Evolutionary conservation across 2,113 vertebrate genomes (phyloP), one percentile per base, ranked within the genome.

Genomic region (Cinclus cinclus): DNA sequence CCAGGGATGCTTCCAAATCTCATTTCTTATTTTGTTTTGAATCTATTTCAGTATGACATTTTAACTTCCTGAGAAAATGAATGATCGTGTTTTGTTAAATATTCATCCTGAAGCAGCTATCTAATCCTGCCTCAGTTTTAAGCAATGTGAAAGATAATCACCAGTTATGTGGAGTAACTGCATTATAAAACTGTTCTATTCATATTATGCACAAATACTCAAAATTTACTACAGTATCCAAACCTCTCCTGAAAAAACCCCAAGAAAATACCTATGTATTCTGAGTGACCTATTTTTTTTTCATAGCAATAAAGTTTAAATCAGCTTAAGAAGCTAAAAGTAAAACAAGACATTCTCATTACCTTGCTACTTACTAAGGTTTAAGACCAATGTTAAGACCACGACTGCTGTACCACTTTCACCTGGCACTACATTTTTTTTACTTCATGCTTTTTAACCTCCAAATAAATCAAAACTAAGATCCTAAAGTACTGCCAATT

Each of bases 331-430:
- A 55, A 64, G 14, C 11, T 44, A 27, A 18, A 80, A n/a, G 37
- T 49, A 90, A 87, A 84, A 31, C 3, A 81, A 53, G 41, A 68
- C 5, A 50, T 27, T 47, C 39, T 77, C 15, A 49, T 44, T 74
- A 44, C 8, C 8, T 6, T 33, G 30, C 33, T 21, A 31, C 41
- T 71, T 65, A 59, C 9, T 74, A 25, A 73, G 55, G 19, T 67
- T 60, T 17, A 88, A 92, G 23, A 64, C 12, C 20, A 62, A 17
- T 39, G 10, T 63, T 78, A 71, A 79, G 35, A 74, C 39, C 53
- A 69, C 0, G 0, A 53, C 55, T 64, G 30, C 6, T 47, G 20
- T 18, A 77, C 10, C 42, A 58, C 16, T 49, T n/a, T 83, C 16
- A 58, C 13, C 31, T 39, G 31, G 28, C 31, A 42, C 6, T n/a